Conservation (phyloP, 2,888 invertebrate species). For the Blastobasis lacticolella region DNA sequence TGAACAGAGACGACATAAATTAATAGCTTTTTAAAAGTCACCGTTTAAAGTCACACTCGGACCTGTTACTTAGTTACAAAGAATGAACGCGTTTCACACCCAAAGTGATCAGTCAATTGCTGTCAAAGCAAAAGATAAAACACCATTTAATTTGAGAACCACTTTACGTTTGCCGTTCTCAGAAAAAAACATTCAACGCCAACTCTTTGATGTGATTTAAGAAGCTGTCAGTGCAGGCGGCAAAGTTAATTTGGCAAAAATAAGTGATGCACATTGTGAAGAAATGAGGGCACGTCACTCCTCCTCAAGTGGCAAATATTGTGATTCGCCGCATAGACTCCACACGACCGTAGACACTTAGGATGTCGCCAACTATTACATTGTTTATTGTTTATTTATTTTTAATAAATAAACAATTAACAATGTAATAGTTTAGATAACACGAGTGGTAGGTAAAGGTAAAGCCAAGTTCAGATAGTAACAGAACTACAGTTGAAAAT, state of each 20-base stretch:
- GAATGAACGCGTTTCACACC: slow-evolving; percentile 17
- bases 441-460: slow-evolving; percentile 10
- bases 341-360: slow-evolving; percentile 32
- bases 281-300: slow-evolving; percentile 5
- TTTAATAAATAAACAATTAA: slow-evolving; percentile 26
- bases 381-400: no score
- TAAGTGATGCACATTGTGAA: slow-evolving; percentile 1
- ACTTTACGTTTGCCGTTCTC: slow-evolving; percentile 11
- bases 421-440: slow-evolving; percentile 19
- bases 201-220: slow-evolving; percentile 5
- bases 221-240: slow-evolving; percentile 5
- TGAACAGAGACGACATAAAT: slow-evolving; percentile 15
- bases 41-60: slow-evolving; percentile 23
- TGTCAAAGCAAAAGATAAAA: slow-evolving; percentile 38
- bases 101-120: slow-evolving; percentile 36
- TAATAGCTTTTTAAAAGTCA: slow-evolving; percentile 28
- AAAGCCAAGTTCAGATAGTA: not conserved
- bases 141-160: slow-evolving; percentile 33
- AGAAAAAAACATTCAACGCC: not conserved
- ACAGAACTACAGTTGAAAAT: not conserved
- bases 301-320: slow-evolving; percentile 29
- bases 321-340: slow-evolving; percentile 26
- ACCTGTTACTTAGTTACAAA: slow-evolving; percentile 16
- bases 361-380: slow-evolving; percentile 23
- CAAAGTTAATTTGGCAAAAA: slow-evolving; percentile 8